Evolutionary conservation across 2,113 vertebrate genomes (phyloP), one percentile per base, ranked within the genome.

Genomic region (Eulacestoma nigropectus): DNA sequence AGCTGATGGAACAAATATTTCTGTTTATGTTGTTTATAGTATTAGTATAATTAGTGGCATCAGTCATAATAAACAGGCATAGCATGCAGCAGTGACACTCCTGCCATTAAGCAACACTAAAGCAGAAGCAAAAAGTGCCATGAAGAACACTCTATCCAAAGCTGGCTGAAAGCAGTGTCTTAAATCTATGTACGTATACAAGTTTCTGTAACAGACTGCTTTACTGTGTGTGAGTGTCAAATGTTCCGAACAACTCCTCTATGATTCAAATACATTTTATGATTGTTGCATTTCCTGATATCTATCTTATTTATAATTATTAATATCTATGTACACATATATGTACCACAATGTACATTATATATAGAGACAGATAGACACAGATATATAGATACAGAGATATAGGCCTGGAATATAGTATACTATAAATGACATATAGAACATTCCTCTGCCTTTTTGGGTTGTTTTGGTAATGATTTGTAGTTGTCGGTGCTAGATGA

Each of bases 1-100:
- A 94, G 33, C 32, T 89, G 69, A 92, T 84, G 47, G 26, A 70
- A 81, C 32, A 93, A 78, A 70, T 91, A 42, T 80, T 90, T 89
- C 60, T 74, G 55, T 70, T 96, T 80, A 55, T 94, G 82, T 95
- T 95, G 41, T 74, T 79, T 91, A 81, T 73, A 75, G 6, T 76
- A 84, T 84, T 93, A 89, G 39, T 44, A 79, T 93, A 96, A 94
- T 96, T 96, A 95, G 47, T 16, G 73, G 22, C 76, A 76, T 75
- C 62, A 85, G 75, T 96, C 70, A 91, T 89, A 93, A 93, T 86
- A 94, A 92, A 74, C 56, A 89, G 23, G 22, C 44, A 42, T 67
- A 64, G 21, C 44, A 83, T 35, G 49, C 47, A 96, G 20, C 57
- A 77, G 37, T 91, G 91, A 90, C 74, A 81, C 3, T 86, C 69